Base-by-base conservation (phyloP, 2,797 vertebrate genomes). In the Anableps anableps region DNA sequence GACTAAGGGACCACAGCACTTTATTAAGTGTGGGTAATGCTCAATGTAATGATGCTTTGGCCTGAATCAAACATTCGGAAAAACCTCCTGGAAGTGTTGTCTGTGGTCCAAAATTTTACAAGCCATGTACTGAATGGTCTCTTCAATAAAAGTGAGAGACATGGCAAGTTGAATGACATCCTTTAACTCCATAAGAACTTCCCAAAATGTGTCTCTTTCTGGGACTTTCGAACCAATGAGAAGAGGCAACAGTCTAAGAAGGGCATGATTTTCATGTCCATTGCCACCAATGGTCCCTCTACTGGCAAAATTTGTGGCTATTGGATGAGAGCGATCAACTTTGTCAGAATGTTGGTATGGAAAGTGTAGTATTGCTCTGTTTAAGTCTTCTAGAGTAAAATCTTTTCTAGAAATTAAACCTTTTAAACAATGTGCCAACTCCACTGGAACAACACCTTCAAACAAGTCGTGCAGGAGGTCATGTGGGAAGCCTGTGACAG, bases 391-490 rank as follows among this genome's bases (percentile, higher is more conserved):
- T 50, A 50, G 2, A 6, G 48, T 50, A 17, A 50, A 50, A 17
- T 50, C 19, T 21, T 50, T 17, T 0, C 51, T 80, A 38, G 47
- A 0, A 5, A 86, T 80, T 62, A 78, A 29, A 80, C 64, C 75
- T 66, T 72, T 77, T 50, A 85, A 45, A 29, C 45, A 80, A 14
- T 70, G 83, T 5, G 79, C 77, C 19, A 89, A 13, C 75, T 88
- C 86, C 14, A 86, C 79, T 29, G 82, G 83, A 53, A 88, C 66
- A n/a, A n/a, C n/a, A n/a, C n/a, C n/a, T n/a, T n/a, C n/a, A n/a
- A n/a, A 77, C 8, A 88, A 55, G 66, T 88, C 79, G 26, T 91
- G 86, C 0, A 83, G 43, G 17, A 75, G 6, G 1, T 62, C 64
- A 0, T n/a, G n/a, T n/a, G n/a, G n/a, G 74, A 78, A 74, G 34